phyloP scores from a whole-genome alignment of 1,140 invertebrate genomes.

The Fopius arisanus region DNA sequence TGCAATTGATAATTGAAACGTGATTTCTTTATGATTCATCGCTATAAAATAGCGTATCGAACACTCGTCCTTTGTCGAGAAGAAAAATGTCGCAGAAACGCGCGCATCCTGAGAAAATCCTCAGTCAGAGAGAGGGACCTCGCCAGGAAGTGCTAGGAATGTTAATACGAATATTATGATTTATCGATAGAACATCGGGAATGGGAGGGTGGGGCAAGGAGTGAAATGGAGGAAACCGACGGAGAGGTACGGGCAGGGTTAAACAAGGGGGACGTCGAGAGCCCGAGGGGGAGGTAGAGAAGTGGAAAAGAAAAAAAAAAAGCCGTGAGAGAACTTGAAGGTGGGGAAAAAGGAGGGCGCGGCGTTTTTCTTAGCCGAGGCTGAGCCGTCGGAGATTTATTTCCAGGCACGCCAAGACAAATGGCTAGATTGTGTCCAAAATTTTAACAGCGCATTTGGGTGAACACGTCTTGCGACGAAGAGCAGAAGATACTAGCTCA shows the following conservation, averaged over 20 bases:
- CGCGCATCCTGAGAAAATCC: constrained; percentile 32
- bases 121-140: constrained; percentile 33
- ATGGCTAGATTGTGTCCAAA: constrained; percentile 67
- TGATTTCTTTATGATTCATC: no score
- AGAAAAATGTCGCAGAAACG: constrained; percentile 3
- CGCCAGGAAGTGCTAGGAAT: constrained; percentile 61
- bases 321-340: constrained; percentile 36
- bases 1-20: no score
- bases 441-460: constrained; percentile 67
- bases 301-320: constrained; percentile 48
- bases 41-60: neutral
- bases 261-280: constrained; percentile 2
- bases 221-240: constrained; percentile 34
- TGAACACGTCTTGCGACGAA: constrained; percentile 51
- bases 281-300: constrained; percentile 45
- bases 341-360: constrained; percentile 46
- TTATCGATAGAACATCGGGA: constrained; percentile 58
- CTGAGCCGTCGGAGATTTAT: constrained; percentile 66
- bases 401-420: constrained; percentile 63
- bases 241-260: neutral
- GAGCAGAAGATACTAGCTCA: constrained; percentile 44
- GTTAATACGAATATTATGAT: constrained; percentile 65
- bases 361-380: constrained; percentile 64
- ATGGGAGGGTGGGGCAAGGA: constrained; percentile 6
- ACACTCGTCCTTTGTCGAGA: neutral